phyloP scores from a whole-genome alignment of 2,113 vertebrate genomes.

The Setophaga petechia region DNA sequence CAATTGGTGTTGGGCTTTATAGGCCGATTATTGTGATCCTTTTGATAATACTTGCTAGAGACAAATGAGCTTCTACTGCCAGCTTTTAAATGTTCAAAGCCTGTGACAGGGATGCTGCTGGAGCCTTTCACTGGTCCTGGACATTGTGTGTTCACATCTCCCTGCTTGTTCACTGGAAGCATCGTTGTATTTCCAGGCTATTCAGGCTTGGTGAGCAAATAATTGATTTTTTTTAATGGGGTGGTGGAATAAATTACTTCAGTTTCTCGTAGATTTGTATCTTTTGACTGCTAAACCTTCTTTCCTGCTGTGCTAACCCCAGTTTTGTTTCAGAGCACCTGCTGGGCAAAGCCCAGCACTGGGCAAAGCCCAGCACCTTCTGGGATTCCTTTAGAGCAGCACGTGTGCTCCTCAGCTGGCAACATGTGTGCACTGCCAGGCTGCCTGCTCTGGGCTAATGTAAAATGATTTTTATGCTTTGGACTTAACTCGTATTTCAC shows the following conservation, averaged over 20 bases:
- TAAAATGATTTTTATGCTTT: not conserved
- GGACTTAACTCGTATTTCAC: not conserved
- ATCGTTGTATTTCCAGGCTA: not conserved
- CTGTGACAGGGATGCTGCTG: not conserved
- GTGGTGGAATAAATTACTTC: not conserved
- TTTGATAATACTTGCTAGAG: not conserved
- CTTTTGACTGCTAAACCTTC: not conserved
- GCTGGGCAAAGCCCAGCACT: not conserved
- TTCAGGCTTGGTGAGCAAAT: not conserved
- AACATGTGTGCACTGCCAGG: rapidly evolving
- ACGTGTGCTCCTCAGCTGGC: not conserved
- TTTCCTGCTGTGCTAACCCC: not conserved
- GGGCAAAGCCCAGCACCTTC: not conserved
- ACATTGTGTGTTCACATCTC: not conserved
- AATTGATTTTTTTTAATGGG: not conserved
- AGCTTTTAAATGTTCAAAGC: constrained; percentile 1
- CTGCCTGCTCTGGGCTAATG: not conserved
- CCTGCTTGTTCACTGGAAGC: not conserved
- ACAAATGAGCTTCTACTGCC: not conserved
- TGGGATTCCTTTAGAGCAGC: not conserved
- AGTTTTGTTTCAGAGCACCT: not conserved
- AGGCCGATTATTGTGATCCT: constrained; percentile 5
- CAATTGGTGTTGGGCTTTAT: not conserved
- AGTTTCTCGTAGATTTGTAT: not conserved
- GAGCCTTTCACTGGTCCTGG: not conserved